Conservation (phyloP, 2,888 invertebrate genomes). For the Morpho achilles region DNA sequence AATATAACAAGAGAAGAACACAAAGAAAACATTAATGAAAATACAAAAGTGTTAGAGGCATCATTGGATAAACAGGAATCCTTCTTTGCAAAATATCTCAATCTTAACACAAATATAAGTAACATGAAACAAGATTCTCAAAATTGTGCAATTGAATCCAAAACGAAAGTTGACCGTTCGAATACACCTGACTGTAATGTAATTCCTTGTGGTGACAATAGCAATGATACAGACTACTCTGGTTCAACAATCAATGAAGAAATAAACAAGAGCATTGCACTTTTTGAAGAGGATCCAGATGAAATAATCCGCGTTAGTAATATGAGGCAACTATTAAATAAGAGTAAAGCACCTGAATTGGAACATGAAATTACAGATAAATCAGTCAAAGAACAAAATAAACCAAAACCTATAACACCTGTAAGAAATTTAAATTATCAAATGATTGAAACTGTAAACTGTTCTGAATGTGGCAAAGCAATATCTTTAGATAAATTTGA, state of each 20-base stretch:
- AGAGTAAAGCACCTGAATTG: constrained; percentile 32
- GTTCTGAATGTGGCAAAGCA: constrained; percentile 82
- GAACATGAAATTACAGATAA: constrained; percentile 20
- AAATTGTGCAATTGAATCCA: background rate
- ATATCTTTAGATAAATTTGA: constrained; percentile 78
- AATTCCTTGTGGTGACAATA: constrained; percentile 51
- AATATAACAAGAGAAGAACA: constrained; percentile 30
- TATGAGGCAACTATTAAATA: constrained; percentile 54
- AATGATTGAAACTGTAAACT: constrained; percentile 50
- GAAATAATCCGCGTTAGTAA: constrained; percentile 49
- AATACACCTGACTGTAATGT: constrained; percentile 49
- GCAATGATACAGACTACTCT: constrained; percentile 62
- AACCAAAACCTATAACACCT: constrained; percentile 14
- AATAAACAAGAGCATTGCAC: constrained; percentile 67
- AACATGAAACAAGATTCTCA: background rate
- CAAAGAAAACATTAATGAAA: constrained; percentile 15
- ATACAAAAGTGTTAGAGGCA: constrained; percentile 36
- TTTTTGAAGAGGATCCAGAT: constrained; percentile 61
- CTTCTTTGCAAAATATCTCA: constrained; percentile 66
- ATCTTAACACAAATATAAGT: constrained; percentile 21
- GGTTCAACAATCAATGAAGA: constrained; percentile 68
- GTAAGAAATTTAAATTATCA: background rate
- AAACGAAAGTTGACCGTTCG: constrained; percentile 29
- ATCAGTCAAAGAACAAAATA: background rate
- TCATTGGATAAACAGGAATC: constrained; percentile 63